A percentile compares a stretch with the other conserved stretches of the same genome.
Conservation (phyloP, 2,888 invertebrate genomes). For the Strigamia crassipes region DNA sequence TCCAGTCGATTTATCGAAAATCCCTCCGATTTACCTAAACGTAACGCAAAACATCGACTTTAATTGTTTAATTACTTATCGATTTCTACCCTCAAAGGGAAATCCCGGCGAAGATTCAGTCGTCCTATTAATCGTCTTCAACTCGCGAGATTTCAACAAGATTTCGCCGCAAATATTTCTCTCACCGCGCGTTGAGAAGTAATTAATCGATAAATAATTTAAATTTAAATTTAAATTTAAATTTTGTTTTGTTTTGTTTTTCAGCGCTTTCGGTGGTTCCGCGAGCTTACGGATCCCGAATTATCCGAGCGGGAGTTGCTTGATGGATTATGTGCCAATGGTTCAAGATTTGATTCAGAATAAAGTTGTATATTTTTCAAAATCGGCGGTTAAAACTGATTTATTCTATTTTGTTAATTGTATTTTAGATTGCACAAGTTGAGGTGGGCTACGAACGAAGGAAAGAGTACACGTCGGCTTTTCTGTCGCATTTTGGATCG, state of each 20-base stretch:
- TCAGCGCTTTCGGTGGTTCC: constrained; percentile 61
- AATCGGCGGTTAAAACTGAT: neutral
- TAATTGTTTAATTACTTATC: no score
- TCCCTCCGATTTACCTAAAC: constrained; percentile 65
- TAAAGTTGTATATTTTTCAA: constrained; percentile 54
- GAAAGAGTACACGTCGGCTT: constrained; percentile 61
- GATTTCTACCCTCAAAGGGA: no score
- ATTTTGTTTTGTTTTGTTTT: no score
- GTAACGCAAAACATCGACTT: no score
- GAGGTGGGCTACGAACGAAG: constrained; percentile 59
- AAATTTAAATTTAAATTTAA: no score
- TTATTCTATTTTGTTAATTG: neutral
- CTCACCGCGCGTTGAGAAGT: constrained; percentile 63
- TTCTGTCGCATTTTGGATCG: constrained; percentile 60
- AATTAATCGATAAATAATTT: constrained; percentile 30
- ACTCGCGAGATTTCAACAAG: constrained; percentile 60
- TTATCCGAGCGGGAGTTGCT: constrained; percentile 59
- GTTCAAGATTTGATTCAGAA: constrained; percentile 57
- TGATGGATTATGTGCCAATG: constrained; percentile 59
- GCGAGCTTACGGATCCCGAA: constrained; percentile 61
- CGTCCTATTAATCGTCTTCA: constrained; percentile 65
- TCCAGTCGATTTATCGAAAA: constrained; percentile 67
- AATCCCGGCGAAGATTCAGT: constrained; percentile 63
- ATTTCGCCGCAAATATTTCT: constrained; percentile 62
- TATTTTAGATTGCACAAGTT: constrained; percentile 55